Evolutionary conservation across 2,113 vertebrate species (phyloP), one percentile per base, ranked within the genome.

Genomic region (Thamnaconus septentrionalis): DNA sequence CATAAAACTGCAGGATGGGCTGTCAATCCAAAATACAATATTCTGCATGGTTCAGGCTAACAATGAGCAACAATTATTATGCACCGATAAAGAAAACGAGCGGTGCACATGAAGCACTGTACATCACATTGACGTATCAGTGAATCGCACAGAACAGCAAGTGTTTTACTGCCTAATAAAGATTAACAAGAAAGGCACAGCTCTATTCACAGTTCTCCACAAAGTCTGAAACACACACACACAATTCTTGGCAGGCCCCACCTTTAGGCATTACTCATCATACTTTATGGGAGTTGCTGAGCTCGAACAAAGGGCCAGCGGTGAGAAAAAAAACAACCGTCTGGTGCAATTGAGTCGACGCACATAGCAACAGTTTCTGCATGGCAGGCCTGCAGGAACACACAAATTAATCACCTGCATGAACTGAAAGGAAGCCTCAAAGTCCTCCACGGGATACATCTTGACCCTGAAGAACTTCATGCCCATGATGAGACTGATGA

Each of bases 381-480:
- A 43, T 31, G 41, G 48, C 5, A 47, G 46, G 6, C 6, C 6
- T 47, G 47, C 47, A 8, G 8, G 47, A 48, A 7, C 47, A 10
- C 47, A 48, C 8, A 9, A 48, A 48, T 53, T 41, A 76, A 18
- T 83, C 75, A 97, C 96, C 95, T 98, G 95, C 97, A 98, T 98
- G 87, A 98, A 99, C 88, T 98, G 97, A 91, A 99, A 99, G 2
- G 97, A 99, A 50, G 97, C 97, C 91, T 99, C 97, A 85, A 99
- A 98, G 76, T 99, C 97, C 87, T 99, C 97, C 73, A 99, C 96
- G 0, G 97, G 97, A 84, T 99, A 99, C 97, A 99, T 99, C 85
- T 98, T 99, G 39, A 99, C 96, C 80, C 97, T 91, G 80, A 99
- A 99, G 90, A 99, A 98, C 79, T 99, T 99, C 96, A 99, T 98